Conservation (phyloP, 2,797 vertebrate genomes). For the Pipistrellus pipistrellus region DNA sequence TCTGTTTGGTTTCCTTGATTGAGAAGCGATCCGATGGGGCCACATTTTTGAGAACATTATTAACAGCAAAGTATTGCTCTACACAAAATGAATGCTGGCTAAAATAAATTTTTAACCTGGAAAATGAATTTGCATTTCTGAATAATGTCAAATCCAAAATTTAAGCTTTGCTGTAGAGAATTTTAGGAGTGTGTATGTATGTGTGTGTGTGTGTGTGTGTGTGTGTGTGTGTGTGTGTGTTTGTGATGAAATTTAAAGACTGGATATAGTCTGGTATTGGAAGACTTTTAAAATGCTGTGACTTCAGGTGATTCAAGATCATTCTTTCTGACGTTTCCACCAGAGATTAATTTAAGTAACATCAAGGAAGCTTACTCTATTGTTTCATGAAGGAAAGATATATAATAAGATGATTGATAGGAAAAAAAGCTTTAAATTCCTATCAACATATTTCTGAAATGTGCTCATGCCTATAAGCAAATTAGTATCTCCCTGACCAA, state of each 20-base stretch:
- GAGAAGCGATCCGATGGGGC: neutral
- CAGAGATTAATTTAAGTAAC: constrained; percentile 52
- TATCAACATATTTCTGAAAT: constrained; percentile 60
- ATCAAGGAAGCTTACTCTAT: constrained; percentile 55
- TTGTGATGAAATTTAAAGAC: neutral
- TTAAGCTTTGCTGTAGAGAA: neutral
- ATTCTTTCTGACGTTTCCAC: constrained; percentile 31
- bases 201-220: no score
- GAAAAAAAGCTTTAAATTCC: constrained; percentile 42
- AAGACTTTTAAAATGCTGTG: constrained; percentile 1
- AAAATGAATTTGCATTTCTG: neutral
- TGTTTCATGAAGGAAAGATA: constrained; percentile 40
- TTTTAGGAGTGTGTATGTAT: neutral
- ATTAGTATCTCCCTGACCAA: constrained; percentile 10
- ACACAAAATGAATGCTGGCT: neutral
- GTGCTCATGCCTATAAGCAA: constrained; percentile 34
- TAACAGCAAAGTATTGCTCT: neutral
- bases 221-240: no score
- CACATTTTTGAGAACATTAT: neutral
- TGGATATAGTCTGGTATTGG: neutral
- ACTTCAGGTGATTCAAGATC: constrained; percentile 32
- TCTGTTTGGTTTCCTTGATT: neutral
- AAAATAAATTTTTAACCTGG: neutral
- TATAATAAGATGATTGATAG: constrained; percentile 57
- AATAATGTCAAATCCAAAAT: constrained; percentile 8